Conservation (phyloP, 2,113 vertebrate species). For the Istiophorus platypterus region DNA sequence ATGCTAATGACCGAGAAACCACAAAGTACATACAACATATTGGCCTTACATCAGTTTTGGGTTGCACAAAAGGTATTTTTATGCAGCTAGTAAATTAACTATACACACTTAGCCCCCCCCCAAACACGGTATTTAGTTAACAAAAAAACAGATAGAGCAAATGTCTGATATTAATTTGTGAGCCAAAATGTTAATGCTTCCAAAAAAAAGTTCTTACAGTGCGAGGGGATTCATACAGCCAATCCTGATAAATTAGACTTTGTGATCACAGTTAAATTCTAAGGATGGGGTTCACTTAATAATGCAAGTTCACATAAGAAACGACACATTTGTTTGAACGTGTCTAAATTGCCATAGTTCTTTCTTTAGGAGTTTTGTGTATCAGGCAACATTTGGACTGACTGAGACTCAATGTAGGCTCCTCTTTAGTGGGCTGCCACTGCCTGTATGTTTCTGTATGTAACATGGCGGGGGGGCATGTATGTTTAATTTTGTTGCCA, state of each 20-base stretch:
- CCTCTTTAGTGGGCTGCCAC: background rate
- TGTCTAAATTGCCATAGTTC: background rate
- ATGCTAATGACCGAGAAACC: background rate
- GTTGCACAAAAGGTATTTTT: slow-evolving; percentile 1
- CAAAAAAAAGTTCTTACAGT: slow-evolving; percentile 33
- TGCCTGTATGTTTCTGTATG: slow-evolving; percentile 14
- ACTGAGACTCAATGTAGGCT: background rate
- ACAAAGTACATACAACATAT: slow-evolving; percentile 15
- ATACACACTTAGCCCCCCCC: background rate
- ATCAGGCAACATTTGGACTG: background rate
- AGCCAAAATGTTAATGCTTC: slow-evolving; percentile 24
- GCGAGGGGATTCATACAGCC: slow-evolving; percentile 43
- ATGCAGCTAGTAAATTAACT: background rate
- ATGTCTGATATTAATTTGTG: slow-evolving; percentile 11
- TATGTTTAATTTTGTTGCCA: slow-evolving; percentile 22
- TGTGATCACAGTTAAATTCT: slow-evolving; percentile 53
- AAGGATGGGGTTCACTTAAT: slow-evolving; percentile 22
- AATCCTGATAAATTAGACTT: slow-evolving; percentile 44
- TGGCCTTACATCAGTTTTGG: slow-evolving; percentile 12
- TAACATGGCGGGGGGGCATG: slow-evolving; percentile 29
- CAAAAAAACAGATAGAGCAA: slow-evolving; percentile 9
- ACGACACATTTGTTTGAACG: slow-evolving; percentile 33
- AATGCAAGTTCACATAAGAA: slow-evolving; percentile 29
- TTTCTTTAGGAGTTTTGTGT: slow-evolving; percentile 10
- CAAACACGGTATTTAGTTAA: slow-evolving; percentile 15